Evolutionary conservation across 2,888 invertebrate genomes (phyloP).

Genomic region (Melipona bicolor): DNA sequence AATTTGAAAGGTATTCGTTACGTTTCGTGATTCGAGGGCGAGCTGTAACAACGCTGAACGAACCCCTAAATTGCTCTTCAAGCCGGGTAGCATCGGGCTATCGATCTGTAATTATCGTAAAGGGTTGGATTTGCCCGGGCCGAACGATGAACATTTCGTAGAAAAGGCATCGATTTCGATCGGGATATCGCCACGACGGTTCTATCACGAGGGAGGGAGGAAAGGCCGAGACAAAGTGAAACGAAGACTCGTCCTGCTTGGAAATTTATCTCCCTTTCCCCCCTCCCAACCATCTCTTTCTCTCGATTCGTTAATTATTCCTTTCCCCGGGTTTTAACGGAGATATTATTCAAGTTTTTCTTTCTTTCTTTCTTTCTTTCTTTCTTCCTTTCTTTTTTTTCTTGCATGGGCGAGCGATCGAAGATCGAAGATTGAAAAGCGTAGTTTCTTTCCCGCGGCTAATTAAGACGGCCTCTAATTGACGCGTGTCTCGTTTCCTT

Average conservation of each 20-base stretch:
- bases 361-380: neutral
- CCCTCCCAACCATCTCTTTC: neutral
- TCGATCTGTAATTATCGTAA: slow-evolving; percentile 43
- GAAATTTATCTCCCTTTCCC: neutral
- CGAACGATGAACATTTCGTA: slow-evolving; percentile 22
- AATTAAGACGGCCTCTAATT: slow-evolving; percentile 28
- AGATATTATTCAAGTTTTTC: slow-evolving; percentile 16
- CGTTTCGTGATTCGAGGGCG: slow-evolving; percentile 11
- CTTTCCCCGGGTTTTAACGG: slow-evolving; percentile 1
- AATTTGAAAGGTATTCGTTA: slow-evolving; percentile 44
- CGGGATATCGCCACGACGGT: neutral
- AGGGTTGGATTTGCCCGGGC: neutral
- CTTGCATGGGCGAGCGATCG: no score
- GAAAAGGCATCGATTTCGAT: slow-evolving; percentile 1
- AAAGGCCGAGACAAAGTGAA: neutral
- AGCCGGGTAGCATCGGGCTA: slow-evolving; percentile 8
- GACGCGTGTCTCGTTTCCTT: slow-evolving; percentile 9
- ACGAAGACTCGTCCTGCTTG: slow-evolving; percentile 1
- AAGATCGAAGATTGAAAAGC: no score
- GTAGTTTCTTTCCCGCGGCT: slow-evolving; percentile 13
- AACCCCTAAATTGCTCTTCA: slow-evolving; percentile 10
- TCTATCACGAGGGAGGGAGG: neutral
- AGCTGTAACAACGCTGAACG: slow-evolving; percentile 8
- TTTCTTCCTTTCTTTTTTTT: no score
- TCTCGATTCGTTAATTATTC: slow-evolving; percentile 25